phyloP scores from a whole-genome alignment of 1,140 invertebrate species.

The Luehdorfia chinensis region DNA sequence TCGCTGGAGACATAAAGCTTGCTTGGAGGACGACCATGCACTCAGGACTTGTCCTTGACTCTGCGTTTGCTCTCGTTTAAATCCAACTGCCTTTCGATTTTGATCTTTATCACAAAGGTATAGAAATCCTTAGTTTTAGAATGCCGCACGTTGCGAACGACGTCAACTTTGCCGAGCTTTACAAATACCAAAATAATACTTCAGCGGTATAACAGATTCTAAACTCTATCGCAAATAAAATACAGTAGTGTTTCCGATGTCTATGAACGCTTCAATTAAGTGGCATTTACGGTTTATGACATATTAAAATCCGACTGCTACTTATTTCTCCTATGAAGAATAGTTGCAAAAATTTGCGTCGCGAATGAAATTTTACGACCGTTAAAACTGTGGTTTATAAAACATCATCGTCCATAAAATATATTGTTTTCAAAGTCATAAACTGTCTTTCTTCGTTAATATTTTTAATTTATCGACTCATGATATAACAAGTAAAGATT shows the following conservation, averaged over 20 bases:
- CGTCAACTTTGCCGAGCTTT: too few species aligned
- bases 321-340: slow-evolving; percentile 41
- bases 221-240: slow-evolving; percentile 15
- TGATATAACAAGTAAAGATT: background rate
- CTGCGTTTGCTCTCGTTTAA: slow-evolving; percentile 20
- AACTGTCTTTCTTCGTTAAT: background rate
- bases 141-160: too few species aligned
- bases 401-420: slow-evolving; percentile 17
- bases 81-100: slow-evolving; percentile 14
- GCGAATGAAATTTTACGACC: slow-evolving; percentile 24
- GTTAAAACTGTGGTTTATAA: slow-evolving; percentile 21
- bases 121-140: background rate
- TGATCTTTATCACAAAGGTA: slow-evolving; percentile 25
- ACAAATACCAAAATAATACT: slow-evolving; percentile 15
- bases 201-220: slow-evolving; percentile 15
- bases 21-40: slow-evolving; percentile 52
- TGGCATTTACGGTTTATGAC: slow-evolving; percentile 40
- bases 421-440: slow-evolving; percentile 6
- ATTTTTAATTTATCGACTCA: background rate
- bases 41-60: slow-evolving; percentile 43
- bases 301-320: slow-evolving; percentile 51
- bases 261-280: slow-evolving; percentile 10
- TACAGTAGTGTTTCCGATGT: slow-evolving; percentile 6
- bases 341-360: slow-evolving; percentile 36
- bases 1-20: slow-evolving; percentile 52